These are phyloP conservation scores for Chloropsis hardwickii DNA, from an alignment of 2,113 vertebrate genomes.

Conservation along the genomic window DNA sequence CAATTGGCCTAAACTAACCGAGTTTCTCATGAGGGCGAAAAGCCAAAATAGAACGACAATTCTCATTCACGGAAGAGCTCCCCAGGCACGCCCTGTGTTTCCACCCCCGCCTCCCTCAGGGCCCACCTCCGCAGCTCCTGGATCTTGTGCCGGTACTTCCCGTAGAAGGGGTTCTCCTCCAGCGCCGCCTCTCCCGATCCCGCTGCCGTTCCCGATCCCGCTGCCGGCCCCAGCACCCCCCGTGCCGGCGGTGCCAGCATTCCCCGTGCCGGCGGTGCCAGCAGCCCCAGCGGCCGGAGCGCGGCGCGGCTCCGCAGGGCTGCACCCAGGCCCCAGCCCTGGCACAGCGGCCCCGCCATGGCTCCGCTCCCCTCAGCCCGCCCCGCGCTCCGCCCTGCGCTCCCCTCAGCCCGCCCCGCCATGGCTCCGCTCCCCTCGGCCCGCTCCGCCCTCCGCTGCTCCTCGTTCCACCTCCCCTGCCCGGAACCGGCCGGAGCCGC, in stretches of 20 bases:
- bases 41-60: fast-evolving
- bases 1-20: fast-evolving
- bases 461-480: not conserved
- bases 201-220: not conserved
- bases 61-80: fast-evolving
- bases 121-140: conserved; percentile 84
- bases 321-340: conserved; percentile 77
- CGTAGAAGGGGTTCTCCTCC: conserved; percentile 85
- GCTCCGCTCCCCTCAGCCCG: not conserved
- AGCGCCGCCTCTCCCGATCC: conserved; percentile 44
- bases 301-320: conserved; percentile 76
- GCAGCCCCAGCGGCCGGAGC: conserved; percentile 77
- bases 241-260: too few relatives aligned
- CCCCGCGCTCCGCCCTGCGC: too few relatives aligned
- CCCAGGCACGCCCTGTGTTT: fast-evolving
- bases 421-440: not conserved
- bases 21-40: not conserved
- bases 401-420: too few relatives aligned
- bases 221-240: not conserved
- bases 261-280: conserved; percentile 76
- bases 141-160: conserved; percentile 89
- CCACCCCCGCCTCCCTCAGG: not conserved
- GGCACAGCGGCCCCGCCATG: conserved; percentile 60
- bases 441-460: not conserved
- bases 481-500: not conserved